Evolutionary conservation across 2,113 vertebrate species (phyloP).

Genomic region (Etheostoma cragini): DNA sequence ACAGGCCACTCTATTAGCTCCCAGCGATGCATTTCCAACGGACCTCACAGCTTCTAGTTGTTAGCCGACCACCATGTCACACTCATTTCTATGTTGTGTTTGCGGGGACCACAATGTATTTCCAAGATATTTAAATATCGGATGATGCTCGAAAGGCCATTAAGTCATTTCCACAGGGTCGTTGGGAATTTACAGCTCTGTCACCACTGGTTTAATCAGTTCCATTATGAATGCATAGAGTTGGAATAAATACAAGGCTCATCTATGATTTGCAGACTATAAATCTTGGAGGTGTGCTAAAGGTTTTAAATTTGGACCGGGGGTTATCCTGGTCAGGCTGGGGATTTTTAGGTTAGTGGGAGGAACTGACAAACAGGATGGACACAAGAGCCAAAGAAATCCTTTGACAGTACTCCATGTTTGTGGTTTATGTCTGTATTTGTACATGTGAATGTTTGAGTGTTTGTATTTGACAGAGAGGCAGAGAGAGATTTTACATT

Average conservation of each 20-base stretch:
- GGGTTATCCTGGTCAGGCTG: conserved; percentile 51
- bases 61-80: conserved; percentile 27
- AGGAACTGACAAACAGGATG: conserved; percentile 51
- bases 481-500: conserved; percentile 27
- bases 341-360: conserved; percentile 49
- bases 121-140: conserved; percentile 2
- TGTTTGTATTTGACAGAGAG: conserved; percentile 16
- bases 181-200: conserved; percentile 14
- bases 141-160: background rate
- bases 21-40: conserved; percentile 62
- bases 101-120: background rate
- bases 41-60: conserved; percentile 42
- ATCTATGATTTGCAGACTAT: conserved; percentile 33
- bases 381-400: conserved; percentile 51
- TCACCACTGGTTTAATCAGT: conserved; percentile 22
- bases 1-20: conserved; percentile 63
- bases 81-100: conserved; percentile 22
- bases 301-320: conserved; percentile 25
- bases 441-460: background rate
- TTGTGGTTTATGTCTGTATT: conserved; percentile 20
- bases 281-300: conserved; percentile 42
- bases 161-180: background rate
- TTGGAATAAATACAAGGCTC: conserved; percentile 31
- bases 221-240: conserved; percentile 3
- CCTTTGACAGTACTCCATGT: background rate